Evolutionary conservation across 2,113 vertebrate genomes (phyloP).

Genomic region (Kryptolebias marmoratus): DNA sequence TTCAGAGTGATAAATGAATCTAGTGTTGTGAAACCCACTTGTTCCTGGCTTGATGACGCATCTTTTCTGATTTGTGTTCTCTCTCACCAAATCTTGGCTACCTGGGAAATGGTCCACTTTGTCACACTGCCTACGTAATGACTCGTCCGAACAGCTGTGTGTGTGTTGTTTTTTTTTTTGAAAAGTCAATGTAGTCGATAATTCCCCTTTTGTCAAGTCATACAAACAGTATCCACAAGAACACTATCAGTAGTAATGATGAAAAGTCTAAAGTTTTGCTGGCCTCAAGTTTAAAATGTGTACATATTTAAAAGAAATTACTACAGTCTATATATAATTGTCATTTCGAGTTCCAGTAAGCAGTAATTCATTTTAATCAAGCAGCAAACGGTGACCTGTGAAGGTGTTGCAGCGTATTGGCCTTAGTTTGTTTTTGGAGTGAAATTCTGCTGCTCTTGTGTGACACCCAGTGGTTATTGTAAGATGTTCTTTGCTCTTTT

Average conservation of each 20-base stretch:
- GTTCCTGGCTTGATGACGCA: slow-evolving; percentile 29
- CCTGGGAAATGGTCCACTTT: slow-evolving; percentile 57
- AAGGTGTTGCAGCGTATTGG: not conserved
- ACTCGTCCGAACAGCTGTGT: slow-evolving; percentile 62
- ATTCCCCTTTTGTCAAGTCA: not conserved
- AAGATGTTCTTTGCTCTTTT: not conserved
- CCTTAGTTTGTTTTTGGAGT: not conserved
- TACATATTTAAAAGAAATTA: too few species aligned
- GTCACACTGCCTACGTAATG: slow-evolving; percentile 16
- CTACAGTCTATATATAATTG: not conserved
- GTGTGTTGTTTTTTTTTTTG: not conserved
- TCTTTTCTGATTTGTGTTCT: slow-evolving; percentile 41
- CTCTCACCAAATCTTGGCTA: slow-evolving; percentile 59
- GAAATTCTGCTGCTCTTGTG: not conserved
- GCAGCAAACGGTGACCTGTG: not conserved
- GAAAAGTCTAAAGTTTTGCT: too few species aligned
- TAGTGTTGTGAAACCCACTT: slow-evolving; percentile 23
- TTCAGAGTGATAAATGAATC: too few species aligned
- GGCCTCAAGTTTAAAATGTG: too few species aligned
- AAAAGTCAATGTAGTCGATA: not conserved
- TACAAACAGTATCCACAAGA: not conserved
- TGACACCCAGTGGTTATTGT: slow-evolving; percentile 9
- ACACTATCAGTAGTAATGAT: too few species aligned
- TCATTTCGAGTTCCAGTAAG: not conserved
- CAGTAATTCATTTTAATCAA: not conserved